Evolutionary conservation across 2,797 vertebrate species (phyloP).

Genomic region (Epinephelus malabaricus): DNA sequence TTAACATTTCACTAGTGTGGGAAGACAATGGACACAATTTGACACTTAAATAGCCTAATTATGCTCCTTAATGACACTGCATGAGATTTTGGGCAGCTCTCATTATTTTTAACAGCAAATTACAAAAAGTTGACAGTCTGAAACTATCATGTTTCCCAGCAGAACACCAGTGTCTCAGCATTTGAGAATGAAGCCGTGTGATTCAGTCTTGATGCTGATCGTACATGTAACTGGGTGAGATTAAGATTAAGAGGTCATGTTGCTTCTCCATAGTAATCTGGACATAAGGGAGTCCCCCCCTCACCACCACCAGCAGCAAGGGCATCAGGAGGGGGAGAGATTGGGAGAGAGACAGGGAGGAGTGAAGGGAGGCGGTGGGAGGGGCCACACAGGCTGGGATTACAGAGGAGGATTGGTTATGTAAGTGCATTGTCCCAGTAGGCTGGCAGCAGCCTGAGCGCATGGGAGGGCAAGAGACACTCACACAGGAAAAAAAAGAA

Average conservation of each 20-base stretch:
- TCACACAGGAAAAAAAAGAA: slow-evolving; percentile 33
- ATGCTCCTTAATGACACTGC: background rate
- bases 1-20: background rate
- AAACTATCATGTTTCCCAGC: background rate
- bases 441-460: slow-evolving; percentile 48
- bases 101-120: background rate
- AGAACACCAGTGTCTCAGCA: background rate
- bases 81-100: background rate
- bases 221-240: slow-evolving; percentile 59
- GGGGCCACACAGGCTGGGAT: slow-evolving; percentile 68
- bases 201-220: slow-evolving; percentile 33
- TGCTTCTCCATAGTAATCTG: slow-evolving; percentile 70
- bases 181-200: slow-evolving; percentile 27
- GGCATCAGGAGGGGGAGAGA: slow-evolving; percentile 32
- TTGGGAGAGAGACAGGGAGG: slow-evolving; percentile 10
- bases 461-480: slow-evolving; percentile 36
- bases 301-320: too few species aligned
- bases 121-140: background rate
- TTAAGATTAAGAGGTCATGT: slow-evolving; percentile 75
- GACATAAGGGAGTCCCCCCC: slow-evolving; percentile 49
- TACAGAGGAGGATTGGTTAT: slow-evolving; percentile 81
- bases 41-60: background rate
- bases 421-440: slow-evolving; percentile 82
- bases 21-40: background rate
- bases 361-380: slow-evolving; percentile 30